Evolutionary conservation across 2,888 invertebrate genomes (phyloP), one percentile per base, ranked within the genome.

Genomic region (Dastarcus helophoroides): DNA sequence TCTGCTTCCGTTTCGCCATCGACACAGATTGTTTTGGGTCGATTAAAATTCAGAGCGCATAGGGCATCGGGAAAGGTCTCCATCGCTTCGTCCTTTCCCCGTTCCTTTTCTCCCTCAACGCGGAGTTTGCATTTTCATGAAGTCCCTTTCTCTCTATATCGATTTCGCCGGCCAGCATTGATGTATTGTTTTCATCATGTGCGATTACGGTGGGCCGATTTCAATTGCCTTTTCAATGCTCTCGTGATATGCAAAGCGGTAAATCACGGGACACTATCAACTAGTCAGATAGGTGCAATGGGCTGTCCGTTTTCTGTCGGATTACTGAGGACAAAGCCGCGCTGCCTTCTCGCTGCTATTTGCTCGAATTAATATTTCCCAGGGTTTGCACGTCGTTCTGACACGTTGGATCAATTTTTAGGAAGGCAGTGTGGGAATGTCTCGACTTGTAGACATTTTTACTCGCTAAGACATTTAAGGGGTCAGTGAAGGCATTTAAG

Each of bases 131-230:
- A 54, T 55, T 55, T 55, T 54, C 54, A 54, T 53, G 51, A 50
- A 54, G 50, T 54, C 47, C 36, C 42, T 32, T 17, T 7, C 19
- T 7, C 10, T 10, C 29, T 22, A 4, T 22, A 56, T 56, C 54
- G 56, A 55, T 54, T 52, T 42, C 34, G 41, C 36, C 45, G n/a
- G n/a, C n/a, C 43, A 47, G 50, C 53, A 51, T 57, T 62, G 61
- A 62, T 60, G 58, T 59, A 62, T 62, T 56, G 62, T 60, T 61
- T 61, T 62, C 61, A 61, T 62, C 61, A 60, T 60, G 60, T 59
- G 56, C 60, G 58, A 61, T 61, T 62, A 62, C 56, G 50, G 49
- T 46, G 55, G 41, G 50, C 53, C 56, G 55, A 60, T 62, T 62
- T 62, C 61, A 62, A 62, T 62, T 62, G 60, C 56, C 57, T 58